A percentile compares a stretch with the other conserved stretches of the same genome.
phyloP scores from a whole-genome alignment of 2,888 invertebrate species.

The Hirtodrosophila histrioides region DNA sequence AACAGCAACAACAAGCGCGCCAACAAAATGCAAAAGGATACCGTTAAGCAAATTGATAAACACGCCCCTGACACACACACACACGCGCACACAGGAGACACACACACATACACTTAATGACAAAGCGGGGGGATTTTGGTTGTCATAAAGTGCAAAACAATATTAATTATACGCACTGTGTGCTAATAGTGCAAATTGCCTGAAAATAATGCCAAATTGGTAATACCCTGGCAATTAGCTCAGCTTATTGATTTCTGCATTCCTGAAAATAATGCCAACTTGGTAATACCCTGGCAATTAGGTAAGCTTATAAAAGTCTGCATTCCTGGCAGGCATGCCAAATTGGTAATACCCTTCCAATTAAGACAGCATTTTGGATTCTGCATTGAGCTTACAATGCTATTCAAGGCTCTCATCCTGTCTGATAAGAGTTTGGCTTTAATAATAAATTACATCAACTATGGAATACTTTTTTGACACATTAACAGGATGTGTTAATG shows the following conservation, averaged over 20 bases:
- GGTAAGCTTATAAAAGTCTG: no score
- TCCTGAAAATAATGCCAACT: not conserved
- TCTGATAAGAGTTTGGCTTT: no score
- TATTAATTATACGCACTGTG: conserved; percentile 69
- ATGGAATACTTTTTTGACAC: no score
- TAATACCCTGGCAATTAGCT: conserved; percentile 18
- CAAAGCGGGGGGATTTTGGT: not conserved
- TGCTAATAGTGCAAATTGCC: conserved; percentile 30
- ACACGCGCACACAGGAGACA: conserved; percentile 9
- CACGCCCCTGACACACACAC: conserved; percentile 29
- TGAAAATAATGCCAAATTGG: not conserved
- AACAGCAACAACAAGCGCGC: conserved; percentile 26
- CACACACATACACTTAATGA: conserved; percentile 8
- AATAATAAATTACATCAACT: no score
- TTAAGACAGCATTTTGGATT: no score
- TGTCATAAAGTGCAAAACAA: conserved; percentile 49
- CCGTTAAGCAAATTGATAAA: conserved; percentile 58
- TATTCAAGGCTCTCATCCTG: no score
- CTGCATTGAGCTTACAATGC: no score
- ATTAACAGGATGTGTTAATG: no score
- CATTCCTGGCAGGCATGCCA: not conserved
- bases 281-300: conserved; percentile 18
- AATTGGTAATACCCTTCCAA: conserved; percentile 19
- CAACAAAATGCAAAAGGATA: conserved; percentile 34
- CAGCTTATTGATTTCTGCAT: no score